phyloP scores from a whole-genome alignment of 2,888 invertebrate species.

The Pachycephus smyrnensis region DNA sequence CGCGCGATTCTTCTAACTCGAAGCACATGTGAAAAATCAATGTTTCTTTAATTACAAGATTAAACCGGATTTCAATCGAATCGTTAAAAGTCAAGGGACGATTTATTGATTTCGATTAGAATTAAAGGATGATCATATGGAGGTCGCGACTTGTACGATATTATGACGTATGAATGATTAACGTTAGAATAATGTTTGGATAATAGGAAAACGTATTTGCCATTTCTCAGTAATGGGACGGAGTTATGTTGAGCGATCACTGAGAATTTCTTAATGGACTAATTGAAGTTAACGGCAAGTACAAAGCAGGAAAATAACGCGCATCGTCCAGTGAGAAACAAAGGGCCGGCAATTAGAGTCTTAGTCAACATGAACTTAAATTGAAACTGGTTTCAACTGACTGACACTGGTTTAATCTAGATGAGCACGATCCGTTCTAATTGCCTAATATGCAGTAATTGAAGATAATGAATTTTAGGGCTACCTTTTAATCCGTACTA shows the following conservation, averaged over 20 bases:
- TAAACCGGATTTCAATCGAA: not conserved
- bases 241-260: not conserved
- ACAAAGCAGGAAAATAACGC: constrained; percentile 1
- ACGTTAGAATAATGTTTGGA: not conserved
- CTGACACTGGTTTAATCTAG: constrained; percentile 48
- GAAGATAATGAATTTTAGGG: constrained; percentile 37
- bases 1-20: constrained; percentile 6
- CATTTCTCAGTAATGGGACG: not conserved
- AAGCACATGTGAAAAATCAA: constrained; percentile 3
- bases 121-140: not conserved
- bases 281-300: constrained; percentile 35
- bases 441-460: constrained; percentile 41
- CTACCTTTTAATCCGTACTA: constrained; percentile 28
- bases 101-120: not conserved
- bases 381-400: constrained; percentile 63
- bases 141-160: not conserved
- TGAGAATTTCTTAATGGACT: constrained; percentile 39
- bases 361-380: constrained; percentile 35
- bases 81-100: not conserved
- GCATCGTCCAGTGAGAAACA: constrained; percentile 8
- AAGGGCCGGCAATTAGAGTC: constrained; percentile 25
- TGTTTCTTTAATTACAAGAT: not conserved
- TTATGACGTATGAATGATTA: not conserved
- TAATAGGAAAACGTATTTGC: not conserved
- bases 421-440: constrained; percentile 26